Evolutionary conservation across 2,113 vertebrate genomes (phyloP), one percentile per base, ranked within the genome.

Genomic region (Menura novaehollandiae): DNA sequence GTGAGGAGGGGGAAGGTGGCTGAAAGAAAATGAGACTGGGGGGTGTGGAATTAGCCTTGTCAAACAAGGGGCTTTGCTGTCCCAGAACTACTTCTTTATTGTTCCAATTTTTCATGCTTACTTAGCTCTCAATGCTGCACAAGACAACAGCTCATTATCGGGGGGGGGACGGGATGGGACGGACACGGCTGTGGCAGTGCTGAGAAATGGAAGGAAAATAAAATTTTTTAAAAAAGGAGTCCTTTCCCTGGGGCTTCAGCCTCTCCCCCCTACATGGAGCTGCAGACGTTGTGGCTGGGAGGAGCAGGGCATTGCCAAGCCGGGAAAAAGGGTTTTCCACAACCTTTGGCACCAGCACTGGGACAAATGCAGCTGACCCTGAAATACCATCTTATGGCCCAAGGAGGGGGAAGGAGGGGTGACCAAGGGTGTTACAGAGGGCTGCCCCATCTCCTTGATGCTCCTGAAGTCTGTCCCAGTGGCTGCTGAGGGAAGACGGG

Each of bases 41-140:
- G 94, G 88, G 98, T 97, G 97, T 97, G 96, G 98, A 98, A 98
- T 98, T 98, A 98, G 98, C 96, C 98, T 98, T 99, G 98, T 99
- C 98, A 98, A 98, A 99, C 98, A 99, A 99, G 98, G 96, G 97
- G 98, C 98, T 98, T 98, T 98, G 98, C 98, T 98, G 96, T 95
- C 94, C 97, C 97, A 97, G 92, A 97, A 97, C 96, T 95, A 94
- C 98, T 98, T 98, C 98, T 98, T 98, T 98, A 99, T 98, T 98
- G 98, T 98, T 98, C 98, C 98, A 97, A 98, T 98, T 98, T 98
- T 99, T 99, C 98, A 99, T 98, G 98, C 98, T 99, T 98, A 98
- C 99, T 99, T 99, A 98, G 97, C 97, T 97, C 97, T 99, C 98
- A 99, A 99, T 99, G 97, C 98, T 97, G 97, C 98, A 92, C 98